phyloP scores from a whole-genome alignment of 2,888 invertebrate genomes.

The Prosopocoilus inquinatus region DNA sequence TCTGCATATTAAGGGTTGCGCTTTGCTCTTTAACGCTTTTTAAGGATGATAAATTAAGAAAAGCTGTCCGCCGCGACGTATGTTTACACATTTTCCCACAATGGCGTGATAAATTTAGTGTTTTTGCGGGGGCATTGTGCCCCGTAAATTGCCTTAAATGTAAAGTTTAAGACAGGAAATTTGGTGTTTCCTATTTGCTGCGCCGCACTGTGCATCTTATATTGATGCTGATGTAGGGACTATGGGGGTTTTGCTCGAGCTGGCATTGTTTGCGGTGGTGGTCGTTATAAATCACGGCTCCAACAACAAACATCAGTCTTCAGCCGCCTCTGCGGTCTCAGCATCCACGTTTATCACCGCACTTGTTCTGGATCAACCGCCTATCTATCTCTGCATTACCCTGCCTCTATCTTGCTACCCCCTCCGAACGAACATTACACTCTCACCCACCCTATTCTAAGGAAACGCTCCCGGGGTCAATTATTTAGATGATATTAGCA shows the following conservation, averaged over 20 bases:
- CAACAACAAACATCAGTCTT: conserved; percentile 50
- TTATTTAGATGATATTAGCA: neutral
- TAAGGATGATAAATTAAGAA: no score
- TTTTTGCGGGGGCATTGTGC: conserved; percentile 15
- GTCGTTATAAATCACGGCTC: conserved; percentile 48
- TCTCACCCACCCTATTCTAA: conserved; percentile 18
- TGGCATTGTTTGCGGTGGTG: conserved; percentile 43
- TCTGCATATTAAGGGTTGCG: no score
- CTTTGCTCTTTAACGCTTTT: no score
- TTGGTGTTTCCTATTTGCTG: conserved; percentile 18
- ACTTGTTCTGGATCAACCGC: conserved; percentile 49
- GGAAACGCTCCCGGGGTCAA: conserved; percentile 15
- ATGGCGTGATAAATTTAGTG: conserved; percentile 16
- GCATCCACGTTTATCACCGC: conserved; percentile 50
- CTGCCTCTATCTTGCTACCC: conserved; percentile 23
- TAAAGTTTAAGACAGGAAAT: conserved; percentile 20
- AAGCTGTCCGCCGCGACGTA: no score
- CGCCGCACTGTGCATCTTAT: conserved; percentile 27
- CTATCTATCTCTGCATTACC: conserved; percentile 44
- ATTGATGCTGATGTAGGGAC: conserved; percentile 29
- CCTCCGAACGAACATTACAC: conserved; percentile 14
- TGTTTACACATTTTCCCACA: no score
- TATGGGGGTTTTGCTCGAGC: conserved; percentile 28
- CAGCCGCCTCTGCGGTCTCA: conserved; percentile 45
- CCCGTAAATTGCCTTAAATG: conserved; percentile 18